These are phyloP conservation scores for Antheraea pernyi DNA, from an alignment of 1,140 invertebrate genomes.

Conservation along the genomic window DNA sequence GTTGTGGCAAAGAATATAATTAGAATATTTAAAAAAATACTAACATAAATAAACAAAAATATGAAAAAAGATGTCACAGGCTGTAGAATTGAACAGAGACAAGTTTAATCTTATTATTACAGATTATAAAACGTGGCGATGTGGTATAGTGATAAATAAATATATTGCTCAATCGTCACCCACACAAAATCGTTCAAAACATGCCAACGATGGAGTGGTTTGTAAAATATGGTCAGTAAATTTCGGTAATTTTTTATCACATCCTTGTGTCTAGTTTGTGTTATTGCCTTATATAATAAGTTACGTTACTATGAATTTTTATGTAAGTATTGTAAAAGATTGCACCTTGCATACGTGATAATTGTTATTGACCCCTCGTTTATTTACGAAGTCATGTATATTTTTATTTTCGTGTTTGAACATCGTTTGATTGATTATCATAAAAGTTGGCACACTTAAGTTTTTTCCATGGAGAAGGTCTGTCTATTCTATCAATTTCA, in stretches of 20 bases:
- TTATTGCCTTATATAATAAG: conserved; percentile 1
- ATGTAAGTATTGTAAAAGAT: not conserved
- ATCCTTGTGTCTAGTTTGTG: not conserved
- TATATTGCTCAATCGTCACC: not conserved
- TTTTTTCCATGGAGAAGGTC: no score
- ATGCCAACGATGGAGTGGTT: not conserved
- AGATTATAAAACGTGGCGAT: not conserved
- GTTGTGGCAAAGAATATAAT: no score
- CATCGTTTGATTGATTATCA: no score
- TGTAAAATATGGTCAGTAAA: not conserved
- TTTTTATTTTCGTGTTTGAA: no score
- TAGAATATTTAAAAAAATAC: no score
- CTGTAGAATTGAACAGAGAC: no score
- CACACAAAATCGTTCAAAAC: not conserved
- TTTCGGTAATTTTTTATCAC: not conserved
- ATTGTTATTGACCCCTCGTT: not conserved
- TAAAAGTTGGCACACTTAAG: no score
- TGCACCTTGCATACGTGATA: not conserved
- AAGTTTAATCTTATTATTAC: not conserved
- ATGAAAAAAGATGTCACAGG: no score
- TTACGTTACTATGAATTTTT: not conserved
- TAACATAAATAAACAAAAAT: no score
- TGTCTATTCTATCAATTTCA: no score
- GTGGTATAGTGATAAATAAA: not conserved
- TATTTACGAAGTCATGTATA: not conserved